A percentile compares a stretch with the other conserved stretches of the same genome.
Evolutionary conservation across 1,140 invertebrate genomes (phyloP).

Genomic region (Phenacoccus solenopsis): DNA sequence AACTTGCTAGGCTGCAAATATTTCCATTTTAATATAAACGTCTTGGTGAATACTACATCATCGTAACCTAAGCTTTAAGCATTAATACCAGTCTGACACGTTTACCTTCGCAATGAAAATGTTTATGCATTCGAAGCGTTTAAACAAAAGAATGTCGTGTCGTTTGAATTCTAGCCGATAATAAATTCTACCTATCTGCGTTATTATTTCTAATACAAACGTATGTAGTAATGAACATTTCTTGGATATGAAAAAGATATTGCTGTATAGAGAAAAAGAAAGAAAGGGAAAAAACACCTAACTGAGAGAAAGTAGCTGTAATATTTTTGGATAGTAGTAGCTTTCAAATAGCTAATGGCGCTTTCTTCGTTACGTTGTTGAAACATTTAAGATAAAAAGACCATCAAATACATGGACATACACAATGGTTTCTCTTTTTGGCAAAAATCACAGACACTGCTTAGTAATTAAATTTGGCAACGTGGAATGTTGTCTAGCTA

Average conservation of each 20-base stretch:
- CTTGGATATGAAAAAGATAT: background rate
- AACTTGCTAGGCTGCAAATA: too few relatives aligned
- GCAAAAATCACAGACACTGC: background rate
- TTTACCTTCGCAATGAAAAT: background rate
- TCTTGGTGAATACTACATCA: too few relatives aligned
- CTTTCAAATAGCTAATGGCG: background rate
- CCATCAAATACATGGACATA: background rate
- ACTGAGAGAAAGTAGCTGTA: background rate
- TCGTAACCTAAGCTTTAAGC: too few relatives aligned
- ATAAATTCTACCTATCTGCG: background rate
- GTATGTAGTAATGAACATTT: background rate
- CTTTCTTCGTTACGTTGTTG: background rate
- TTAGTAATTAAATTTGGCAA: constrained; percentile 2
- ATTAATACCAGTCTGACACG: background rate
- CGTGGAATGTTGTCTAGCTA: background rate
- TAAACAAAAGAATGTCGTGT: background rate
- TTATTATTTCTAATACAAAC: too few relatives aligned
- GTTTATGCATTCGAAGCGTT: background rate
- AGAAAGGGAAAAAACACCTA: too few relatives aligned
- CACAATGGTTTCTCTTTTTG: background rate
- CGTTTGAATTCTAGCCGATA: background rate
- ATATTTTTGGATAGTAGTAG: background rate
- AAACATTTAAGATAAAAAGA: background rate
- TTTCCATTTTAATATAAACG: too few relatives aligned
- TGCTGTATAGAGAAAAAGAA: background rate